These are phyloP conservation scores for Apis dorsata DNA, from an alignment of 1,140 invertebrate genomes.

Conservation along the genomic window DNA sequence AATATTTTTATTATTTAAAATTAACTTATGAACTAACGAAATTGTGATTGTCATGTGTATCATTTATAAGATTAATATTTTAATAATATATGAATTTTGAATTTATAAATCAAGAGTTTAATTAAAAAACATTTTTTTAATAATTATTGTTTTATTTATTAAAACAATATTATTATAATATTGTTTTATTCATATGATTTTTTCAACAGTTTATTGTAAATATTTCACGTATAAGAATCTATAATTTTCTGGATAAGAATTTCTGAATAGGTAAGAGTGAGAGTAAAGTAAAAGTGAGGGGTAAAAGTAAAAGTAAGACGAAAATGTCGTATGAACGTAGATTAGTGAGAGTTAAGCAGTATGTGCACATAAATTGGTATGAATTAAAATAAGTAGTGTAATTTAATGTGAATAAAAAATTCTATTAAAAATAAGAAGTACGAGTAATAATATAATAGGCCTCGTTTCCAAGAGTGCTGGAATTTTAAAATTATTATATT, in stretches of 20 bases:
- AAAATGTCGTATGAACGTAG: neutral
- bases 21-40: too few species aligned
- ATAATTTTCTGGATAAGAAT: neutral
- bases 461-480: neutral
- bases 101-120: too few species aligned
- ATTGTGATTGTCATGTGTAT: too few species aligned
- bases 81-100: too few species aligned
- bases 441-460: neutral
- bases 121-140: too few species aligned
- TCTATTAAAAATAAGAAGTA: neutral
- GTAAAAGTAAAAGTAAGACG: slow-evolving; percentile 4
- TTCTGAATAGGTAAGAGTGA: neutral
- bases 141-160: too few species aligned
- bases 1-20: too few species aligned
- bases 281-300: slow-evolving; percentile 2
- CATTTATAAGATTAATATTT: too few species aligned
- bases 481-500: neutral
- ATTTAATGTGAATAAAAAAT: neutral
- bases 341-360: neutral
- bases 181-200: neutral
- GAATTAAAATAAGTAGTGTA: neutral
- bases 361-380: neutral
- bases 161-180: too few species aligned
- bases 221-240: neutral
- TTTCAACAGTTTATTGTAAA: neutral